phyloP scores from a whole-genome alignment of 2,113 vertebrate genomes.

The Protobothrops flavoviridis region DNA sequence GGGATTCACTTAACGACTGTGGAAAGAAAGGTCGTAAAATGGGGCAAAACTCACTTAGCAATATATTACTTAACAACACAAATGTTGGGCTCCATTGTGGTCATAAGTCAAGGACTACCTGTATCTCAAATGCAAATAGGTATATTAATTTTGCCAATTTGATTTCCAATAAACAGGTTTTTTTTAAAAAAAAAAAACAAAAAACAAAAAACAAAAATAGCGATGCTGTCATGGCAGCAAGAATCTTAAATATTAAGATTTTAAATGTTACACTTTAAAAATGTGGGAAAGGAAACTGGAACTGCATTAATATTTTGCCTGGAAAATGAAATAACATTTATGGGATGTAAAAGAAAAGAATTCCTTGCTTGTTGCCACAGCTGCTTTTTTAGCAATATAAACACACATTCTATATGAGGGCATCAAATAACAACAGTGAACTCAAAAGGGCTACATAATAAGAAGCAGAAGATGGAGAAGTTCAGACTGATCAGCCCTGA shows the following conservation, averaged over 20 bases:
- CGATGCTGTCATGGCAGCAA: background rate
- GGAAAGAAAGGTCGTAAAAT: background rate
- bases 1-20: background rate
- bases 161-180: background rate
- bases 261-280: background rate
- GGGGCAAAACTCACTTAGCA: background rate
- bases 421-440: background rate
- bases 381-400: background rate
- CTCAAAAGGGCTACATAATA: background rate
- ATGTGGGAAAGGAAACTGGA: background rate
- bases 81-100: background rate
- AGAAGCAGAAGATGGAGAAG: background rate
- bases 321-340: background rate
- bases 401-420: background rate
- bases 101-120: background rate
- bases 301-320: background rate
- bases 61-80: background rate
- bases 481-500: background rate
- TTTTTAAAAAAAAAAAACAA: background rate
- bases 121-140: background rate
- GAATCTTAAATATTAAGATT: background rate
- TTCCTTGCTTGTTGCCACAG: background rate
- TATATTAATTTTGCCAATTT: background rate
- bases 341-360: background rate
- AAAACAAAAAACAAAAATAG: background rate